Base-by-base conservation (phyloP, 2,113 vertebrate genomes). In the Brachionichthys hirsutus region DNA sequence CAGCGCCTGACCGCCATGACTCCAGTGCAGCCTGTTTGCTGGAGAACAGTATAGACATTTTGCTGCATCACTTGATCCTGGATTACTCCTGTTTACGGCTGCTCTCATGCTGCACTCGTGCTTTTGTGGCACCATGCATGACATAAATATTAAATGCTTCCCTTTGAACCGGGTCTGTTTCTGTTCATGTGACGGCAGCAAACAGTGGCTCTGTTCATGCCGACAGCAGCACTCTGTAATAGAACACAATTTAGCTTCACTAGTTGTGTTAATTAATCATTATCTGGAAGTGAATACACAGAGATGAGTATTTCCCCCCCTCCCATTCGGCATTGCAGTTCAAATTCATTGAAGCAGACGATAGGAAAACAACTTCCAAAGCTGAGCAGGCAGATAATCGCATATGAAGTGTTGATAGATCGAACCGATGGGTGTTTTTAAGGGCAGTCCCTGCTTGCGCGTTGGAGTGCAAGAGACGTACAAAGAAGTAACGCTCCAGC, bases 171-270 rank as follows among this genome's bases (percentile, higher is more conserved):
- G 1, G 45, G 48, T 36, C 35, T 70, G 77, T 67, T 43, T 15
- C 11, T 41, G 64, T 30, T 50, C 80, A 75, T 82, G 77, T 85
- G 69, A 84, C 67, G 4, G 43, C 24, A 41, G 57, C 51, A 70
- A 66, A 86, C 73, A 76, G 52, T 24, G 16, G 24, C 15, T 44
- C 64, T 64, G 44, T 83, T 84, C 62, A 75, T 69, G 43, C 38
- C n/a, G 58, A 83, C 81, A 84, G 48, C 70, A 51, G 62, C 47
- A 15, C 54, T 73, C 66, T 82, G 77, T 77, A 68, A 24, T 5
- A n/a, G 62, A 84, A 78, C 43, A 36, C 60, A 71, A 41, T 58
- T 52, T 24, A 56, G 48, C 16, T 46, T 47, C 8, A 8, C 24
- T 8, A 4, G 8, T 52, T 71, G 20, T 65, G 24, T 48, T 56